Conservation (phyloP, 1,140 invertebrate genomes). For the Halesus radiatus region DNA sequence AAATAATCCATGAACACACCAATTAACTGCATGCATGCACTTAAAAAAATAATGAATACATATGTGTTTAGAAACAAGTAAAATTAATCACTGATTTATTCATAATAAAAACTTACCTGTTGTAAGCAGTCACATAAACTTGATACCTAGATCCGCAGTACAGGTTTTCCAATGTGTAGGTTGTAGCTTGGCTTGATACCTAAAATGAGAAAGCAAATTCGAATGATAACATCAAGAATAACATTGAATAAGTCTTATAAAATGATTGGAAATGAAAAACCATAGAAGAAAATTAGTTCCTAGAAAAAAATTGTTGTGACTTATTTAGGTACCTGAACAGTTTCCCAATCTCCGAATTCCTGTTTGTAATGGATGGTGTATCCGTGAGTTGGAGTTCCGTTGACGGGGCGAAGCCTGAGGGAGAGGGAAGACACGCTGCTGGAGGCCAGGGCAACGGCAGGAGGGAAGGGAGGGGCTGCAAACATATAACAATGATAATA, state of each 20-base stretch:
- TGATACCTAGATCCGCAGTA: conserved; percentile 94
- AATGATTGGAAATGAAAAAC: no score
- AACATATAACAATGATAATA: conserved; percentile 43
- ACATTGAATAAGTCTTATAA: no score
- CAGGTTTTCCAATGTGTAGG: conserved; percentile 88
- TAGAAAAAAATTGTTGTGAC: no score
- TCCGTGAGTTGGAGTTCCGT: conserved; percentile 84
- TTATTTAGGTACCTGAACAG: conserved; percentile 74
- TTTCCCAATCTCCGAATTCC: conserved; percentile 94
- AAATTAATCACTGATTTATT: no score
- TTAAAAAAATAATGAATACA: no score
- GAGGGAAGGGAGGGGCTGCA: conserved; percentile 86
- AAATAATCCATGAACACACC: not conserved
- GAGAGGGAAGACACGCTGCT: conserved; percentile 87
- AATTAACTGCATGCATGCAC: no score
- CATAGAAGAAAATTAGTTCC: no score
- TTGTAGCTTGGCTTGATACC: conserved; percentile 78
- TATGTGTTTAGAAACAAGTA: no score
- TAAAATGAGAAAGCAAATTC: conserved; percentile 31
- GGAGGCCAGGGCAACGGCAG: conserved; percentile 82
- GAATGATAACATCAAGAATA: no score
- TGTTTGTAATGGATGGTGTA: conserved; percentile 94
- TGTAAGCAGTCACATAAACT: conserved; percentile 91
- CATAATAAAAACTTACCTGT: conserved; percentile 74
- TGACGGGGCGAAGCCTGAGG: conserved; percentile 81